Percentiles rank a stretch among this genome's conserved stretches.
These are phyloP conservation scores for Trididemnum clinides DNA, from an alignment of 23 tunicate genomes.

Conservation along the genomic window DNA sequence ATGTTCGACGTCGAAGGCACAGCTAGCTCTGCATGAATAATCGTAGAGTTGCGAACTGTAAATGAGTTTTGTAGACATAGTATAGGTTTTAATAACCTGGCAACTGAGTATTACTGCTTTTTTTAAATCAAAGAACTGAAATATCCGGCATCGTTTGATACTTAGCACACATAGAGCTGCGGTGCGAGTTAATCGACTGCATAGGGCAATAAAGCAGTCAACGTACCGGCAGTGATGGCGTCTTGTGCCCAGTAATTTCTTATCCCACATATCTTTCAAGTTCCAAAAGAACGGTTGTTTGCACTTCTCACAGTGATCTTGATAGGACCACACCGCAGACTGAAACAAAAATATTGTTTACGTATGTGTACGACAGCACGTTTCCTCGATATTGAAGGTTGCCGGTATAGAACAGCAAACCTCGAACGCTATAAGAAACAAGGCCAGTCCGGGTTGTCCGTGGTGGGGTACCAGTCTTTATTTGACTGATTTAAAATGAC, in stretches of 20 bases:
- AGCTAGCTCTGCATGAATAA: no score
- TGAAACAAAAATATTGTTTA: conserved; percentile 6
- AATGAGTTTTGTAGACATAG: no score
- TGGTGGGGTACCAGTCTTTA: no score
- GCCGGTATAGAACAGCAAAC: not conserved
- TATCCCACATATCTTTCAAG: conserved; percentile 95
- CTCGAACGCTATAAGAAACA: no score
- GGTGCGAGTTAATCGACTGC: not conserved
- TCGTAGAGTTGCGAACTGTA: no score
- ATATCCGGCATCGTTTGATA: no score
- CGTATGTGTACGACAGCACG: not conserved
- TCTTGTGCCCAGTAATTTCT: conserved; percentile 81
- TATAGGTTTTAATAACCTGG: no score
- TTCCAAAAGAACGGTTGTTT: conserved; percentile 97
- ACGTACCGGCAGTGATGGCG: conserved; percentile 93
- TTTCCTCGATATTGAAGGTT: not conserved
- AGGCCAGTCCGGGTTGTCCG: no score
- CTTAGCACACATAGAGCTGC: not conserved
- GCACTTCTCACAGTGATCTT: conserved; percentile 81
- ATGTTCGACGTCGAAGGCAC: no score
- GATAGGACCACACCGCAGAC: conserved; percentile 86
- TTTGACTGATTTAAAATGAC: no score
- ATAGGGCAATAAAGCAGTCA: not conserved
- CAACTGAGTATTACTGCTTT: no score
- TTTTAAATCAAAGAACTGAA: no score